phyloP scores from a whole-genome alignment of 2,888 invertebrate genomes.

The Ctena decussata region DNA sequence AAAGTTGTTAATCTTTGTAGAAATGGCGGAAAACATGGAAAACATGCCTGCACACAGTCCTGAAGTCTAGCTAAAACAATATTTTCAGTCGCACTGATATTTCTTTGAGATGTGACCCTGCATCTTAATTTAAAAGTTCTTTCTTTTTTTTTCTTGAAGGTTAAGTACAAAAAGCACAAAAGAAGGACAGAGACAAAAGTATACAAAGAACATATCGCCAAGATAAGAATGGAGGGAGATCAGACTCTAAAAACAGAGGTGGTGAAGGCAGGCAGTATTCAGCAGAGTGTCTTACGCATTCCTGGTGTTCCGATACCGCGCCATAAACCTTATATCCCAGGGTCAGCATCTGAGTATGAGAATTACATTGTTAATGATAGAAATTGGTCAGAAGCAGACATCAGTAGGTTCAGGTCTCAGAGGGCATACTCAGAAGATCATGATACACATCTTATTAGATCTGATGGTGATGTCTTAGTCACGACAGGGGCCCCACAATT shows the following conservation, averaged over 20 bases:
- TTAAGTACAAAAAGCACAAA: conserved; percentile 98
- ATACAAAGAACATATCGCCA: conserved; percentile 68
- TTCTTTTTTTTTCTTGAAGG: conserved; percentile 87
- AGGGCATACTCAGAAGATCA: neutral
- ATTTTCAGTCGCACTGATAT: too few species aligned
- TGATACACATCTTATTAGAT: neutral
- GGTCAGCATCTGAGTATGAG: neutral
- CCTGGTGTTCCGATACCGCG: conserved; percentile 1
- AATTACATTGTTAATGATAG: neutral
- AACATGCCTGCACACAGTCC: too few species aligned
- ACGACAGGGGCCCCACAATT: neutral
- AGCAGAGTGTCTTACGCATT: conserved; percentile 37
- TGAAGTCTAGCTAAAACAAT: too few species aligned
- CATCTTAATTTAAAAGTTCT: too few species aligned
- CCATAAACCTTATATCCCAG: neutral
- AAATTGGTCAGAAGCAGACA: neutral
- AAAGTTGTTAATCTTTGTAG: too few species aligned
- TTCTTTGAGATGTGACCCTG: too few species aligned
- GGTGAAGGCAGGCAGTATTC: conserved; percentile 18
- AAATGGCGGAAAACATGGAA: too few species aligned
- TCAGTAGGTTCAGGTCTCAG: neutral
- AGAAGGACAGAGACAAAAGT: conserved; percentile 90
- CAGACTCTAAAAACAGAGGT: conserved; percentile 48
- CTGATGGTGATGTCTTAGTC: neutral
- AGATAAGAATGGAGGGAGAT: conserved; percentile 19